Base-by-base conservation (phyloP, 2,888 invertebrate species). In the Ferdinandea cuprea region DNA sequence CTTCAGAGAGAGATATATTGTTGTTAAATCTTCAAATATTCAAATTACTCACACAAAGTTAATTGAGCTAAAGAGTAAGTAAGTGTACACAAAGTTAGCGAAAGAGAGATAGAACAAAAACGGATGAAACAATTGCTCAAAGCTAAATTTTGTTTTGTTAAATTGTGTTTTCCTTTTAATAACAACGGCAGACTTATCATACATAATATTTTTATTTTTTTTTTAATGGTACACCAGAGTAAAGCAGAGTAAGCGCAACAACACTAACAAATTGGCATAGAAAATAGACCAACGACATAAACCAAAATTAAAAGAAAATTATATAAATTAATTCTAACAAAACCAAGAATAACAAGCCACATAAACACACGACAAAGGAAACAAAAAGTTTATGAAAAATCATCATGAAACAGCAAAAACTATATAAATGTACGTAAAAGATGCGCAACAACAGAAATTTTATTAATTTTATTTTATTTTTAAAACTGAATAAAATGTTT, bases 291-390 rank as follows among this genome's bases (percentile, higher is more conserved):
- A 77, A 85, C 63, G 58, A 40, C 11, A 40, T 9, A 40, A 42
- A 68, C 63, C 19, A 68, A 77, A 32, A 37, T 52, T 40, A 65
- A 71, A 46, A 42, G 5, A 56, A 50, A 72, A 4, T 21, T 17
- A 74, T 15, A 48, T 35, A 52, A 56, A 58, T 71, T 59, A 73
- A 52, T 52, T 74, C 32, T 11, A 59, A 52, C 30, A 28, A 54
- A 78, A 44, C 46, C 13, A 65, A 48, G 25, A 50, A 69, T 76
- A 80, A 77, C 71, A 81, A 81, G 81, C 81, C 81, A 77, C 77
- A 77, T 71, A 77, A 76, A 63, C 21, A 30, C 3, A 56, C 13
- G n/a, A 46, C 19, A 30, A 21, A n/a, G 19, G 21, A 32, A 56
- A 30, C 19, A 50, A 71, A 78, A 68, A 46, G 44, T 52, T 44